phyloP scores from a whole-genome alignment of 2,888 invertebrate species.

The Mimumesa dahlbomi region DNA sequence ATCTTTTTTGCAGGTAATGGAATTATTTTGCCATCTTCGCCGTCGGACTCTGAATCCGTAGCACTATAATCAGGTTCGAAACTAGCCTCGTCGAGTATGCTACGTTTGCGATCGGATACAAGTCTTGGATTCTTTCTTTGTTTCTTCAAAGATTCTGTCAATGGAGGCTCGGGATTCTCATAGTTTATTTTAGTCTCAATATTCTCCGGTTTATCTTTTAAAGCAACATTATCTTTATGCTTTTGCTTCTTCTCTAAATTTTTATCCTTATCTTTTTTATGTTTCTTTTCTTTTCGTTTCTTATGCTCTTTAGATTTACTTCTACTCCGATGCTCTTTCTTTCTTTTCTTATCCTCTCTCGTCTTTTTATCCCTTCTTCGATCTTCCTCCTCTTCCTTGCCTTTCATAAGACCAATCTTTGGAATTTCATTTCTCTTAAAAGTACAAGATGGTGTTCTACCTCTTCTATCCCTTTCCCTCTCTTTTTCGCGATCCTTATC shows the following conservation, averaged over 20 bases:
- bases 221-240: conserved; percentile 70
- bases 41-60: conserved; percentile 85
- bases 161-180: conserved; percentile 57
- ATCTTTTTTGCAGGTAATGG: conserved; percentile 65
- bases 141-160: conserved; percentile 68
- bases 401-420: conserved; percentile 64
- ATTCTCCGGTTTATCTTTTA: conserved; percentile 61
- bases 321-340: conserved; percentile 76
- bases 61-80: conserved; percentile 90
- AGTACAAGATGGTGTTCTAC: conserved; percentile 70
- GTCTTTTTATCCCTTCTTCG: conserved; percentile 67
- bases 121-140: conserved; percentile 75
- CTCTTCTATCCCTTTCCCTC: conserved; percentile 70
- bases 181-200: conserved; percentile 58
- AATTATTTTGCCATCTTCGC: conserved; percentile 77
- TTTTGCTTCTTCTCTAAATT: conserved; percentile 77
- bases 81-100: conserved; percentile 86
- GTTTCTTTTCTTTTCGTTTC: conserved; percentile 80
- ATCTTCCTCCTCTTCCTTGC: conserved; percentile 70
- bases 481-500: conserved; percentile 79
- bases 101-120: conserved; percentile 84
- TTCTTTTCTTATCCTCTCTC: conserved; percentile 72
- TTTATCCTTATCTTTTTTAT: conserved; percentile 80
- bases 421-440: conserved; percentile 61
- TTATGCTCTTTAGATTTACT: conserved; percentile 76